These are phyloP conservation scores for Leptodactylus fuscus DNA, from an alignment of 2,113 vertebrate species.

Conservation along the genomic window DNA sequence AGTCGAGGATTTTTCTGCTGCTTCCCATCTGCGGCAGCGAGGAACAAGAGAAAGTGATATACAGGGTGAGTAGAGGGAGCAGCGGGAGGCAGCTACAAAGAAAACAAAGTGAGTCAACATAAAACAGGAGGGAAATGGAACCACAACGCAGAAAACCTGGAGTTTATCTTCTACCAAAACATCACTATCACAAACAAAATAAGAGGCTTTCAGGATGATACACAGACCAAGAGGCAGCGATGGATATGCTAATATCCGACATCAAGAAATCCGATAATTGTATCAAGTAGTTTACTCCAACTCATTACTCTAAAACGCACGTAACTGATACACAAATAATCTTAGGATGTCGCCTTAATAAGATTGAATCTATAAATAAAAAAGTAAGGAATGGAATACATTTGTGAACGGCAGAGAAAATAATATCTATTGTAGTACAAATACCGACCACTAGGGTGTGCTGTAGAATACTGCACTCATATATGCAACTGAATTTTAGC, in stretches of 20 bases:
- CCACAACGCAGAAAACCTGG: slow-evolving; percentile 34
- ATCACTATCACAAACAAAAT: slow-evolving; percentile 32
- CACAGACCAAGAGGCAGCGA: neutral
- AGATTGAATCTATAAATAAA: neutral
- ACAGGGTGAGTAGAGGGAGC: slow-evolving; percentile 43
- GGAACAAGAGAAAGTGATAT: slow-evolving; percentile 50
- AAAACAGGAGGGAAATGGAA: slow-evolving; percentile 44
- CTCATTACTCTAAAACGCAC: neutral
- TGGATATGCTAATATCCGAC: neutral
- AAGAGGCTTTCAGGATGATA: slow-evolving; percentile 9
- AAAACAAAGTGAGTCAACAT: slow-evolving; percentile 56
- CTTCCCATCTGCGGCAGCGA: slow-evolving; percentile 48
- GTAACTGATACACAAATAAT: neutral
- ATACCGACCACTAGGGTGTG: no score
- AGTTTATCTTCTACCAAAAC: slow-evolving; percentile 33
- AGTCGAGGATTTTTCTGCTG: slow-evolving; percentile 45
- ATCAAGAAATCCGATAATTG: neutral
- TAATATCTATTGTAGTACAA: no score
- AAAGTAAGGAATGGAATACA: neutral
- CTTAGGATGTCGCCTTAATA: neutral
- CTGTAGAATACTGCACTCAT: no score
- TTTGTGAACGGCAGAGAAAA: neutral
- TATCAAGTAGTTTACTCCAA: neutral
- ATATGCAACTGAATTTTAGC: no score
- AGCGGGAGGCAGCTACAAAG: slow-evolving; percentile 34